Conservation (phyloP, 2,888 invertebrate species). For the Epistrophe grossulariae region DNA sequence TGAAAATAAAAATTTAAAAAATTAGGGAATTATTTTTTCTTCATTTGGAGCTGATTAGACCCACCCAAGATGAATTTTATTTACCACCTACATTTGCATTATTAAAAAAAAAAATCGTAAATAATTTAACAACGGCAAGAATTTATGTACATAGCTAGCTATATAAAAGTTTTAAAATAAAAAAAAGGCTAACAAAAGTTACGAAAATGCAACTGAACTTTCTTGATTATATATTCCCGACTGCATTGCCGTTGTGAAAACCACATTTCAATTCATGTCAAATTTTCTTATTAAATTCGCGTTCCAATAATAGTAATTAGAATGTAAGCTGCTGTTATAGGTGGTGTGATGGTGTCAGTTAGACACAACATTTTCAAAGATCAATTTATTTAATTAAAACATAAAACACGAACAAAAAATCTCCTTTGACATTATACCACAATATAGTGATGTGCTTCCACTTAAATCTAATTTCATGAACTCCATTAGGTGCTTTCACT, state of each 20-base stretch:
- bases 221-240: background rate
- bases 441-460: background rate
- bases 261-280: slow-evolving; percentile 15
- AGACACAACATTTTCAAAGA: slow-evolving; percentile 4
- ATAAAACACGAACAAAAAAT: background rate
- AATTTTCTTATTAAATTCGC: slow-evolving; percentile 2
- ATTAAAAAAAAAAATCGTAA: too few species aligned
- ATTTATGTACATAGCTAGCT: too few species aligned
- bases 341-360: background rate
- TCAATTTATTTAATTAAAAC: background rate
- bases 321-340: background rate
- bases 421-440: slow-evolving; percentile 1
- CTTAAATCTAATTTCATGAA: slow-evolving; percentile 11
- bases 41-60: too few species aligned
- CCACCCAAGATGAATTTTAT: too few species aligned
- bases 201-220: too few species aligned
- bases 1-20: too few species aligned
- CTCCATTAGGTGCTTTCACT: background rate
- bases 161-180: too few species aligned
- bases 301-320: background rate
- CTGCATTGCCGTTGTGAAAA: background rate
- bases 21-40: too few species aligned
- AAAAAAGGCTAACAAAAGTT: too few species aligned
- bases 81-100: too few species aligned
- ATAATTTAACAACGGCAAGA: too few species aligned